Evolutionary conservation across 2,888 invertebrate species (phyloP).

Genomic region (Sesia apiformis): DNA sequence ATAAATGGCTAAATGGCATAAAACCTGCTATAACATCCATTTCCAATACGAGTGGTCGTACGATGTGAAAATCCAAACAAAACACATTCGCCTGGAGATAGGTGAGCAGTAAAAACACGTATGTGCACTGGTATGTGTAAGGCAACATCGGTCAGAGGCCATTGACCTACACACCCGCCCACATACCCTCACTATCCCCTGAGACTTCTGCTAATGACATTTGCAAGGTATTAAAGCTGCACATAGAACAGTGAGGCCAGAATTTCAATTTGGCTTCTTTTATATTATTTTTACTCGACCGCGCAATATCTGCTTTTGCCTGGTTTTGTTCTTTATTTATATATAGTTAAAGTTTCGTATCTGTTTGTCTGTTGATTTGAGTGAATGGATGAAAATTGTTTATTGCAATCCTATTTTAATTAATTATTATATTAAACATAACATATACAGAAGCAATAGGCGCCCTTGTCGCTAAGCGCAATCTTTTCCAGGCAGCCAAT

Average conservation of each 20-base stretch:
- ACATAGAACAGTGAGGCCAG: not conserved
- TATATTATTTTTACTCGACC: too few species aligned
- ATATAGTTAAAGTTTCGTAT: too few species aligned
- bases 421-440: too few species aligned
- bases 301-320: too few species aligned
- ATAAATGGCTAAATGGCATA: too few species aligned
- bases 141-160: conserved; percentile 20
- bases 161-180: conserved; percentile 17
- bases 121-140: conserved; percentile 15
- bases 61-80: not conserved
- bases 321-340: too few species aligned
- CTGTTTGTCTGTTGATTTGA: too few species aligned
- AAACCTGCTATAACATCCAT: not conserved
- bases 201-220: conserved; percentile 2
- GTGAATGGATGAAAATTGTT: too few species aligned
- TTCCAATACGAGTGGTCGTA: not conserved
- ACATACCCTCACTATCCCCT: not conserved
- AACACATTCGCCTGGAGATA: not conserved
- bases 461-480: too few species aligned
- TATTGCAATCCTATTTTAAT: too few species aligned
- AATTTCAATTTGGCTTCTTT: not conserved
- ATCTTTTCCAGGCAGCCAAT: too few species aligned
- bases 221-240: conserved; percentile 1
- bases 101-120: not conserved
- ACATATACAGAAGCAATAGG: too few species aligned